Percentiles rank a stretch among this genome's conserved stretches.
phyloP scores from a whole-genome alignment of 35 echinoderm and acorn worm species.

The Acanthaster planci region DNA sequence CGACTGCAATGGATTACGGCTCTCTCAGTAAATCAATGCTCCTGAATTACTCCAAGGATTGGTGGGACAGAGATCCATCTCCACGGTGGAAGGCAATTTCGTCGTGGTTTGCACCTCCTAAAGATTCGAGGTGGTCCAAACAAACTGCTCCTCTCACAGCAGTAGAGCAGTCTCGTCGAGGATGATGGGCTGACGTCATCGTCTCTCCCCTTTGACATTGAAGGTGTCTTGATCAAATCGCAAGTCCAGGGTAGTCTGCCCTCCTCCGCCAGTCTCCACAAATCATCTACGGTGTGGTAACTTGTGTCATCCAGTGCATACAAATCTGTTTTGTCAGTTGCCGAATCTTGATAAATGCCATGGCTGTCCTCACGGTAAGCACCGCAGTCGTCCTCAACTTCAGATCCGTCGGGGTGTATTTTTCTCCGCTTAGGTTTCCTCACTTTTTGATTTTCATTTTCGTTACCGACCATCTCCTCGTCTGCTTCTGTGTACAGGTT shows the following conservation, averaged over 20 bases:
- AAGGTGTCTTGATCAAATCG: not conserved
- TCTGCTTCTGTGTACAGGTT: too few species aligned
- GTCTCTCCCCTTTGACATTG: not conserved
- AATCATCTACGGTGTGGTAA: not conserved
- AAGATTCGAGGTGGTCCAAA: not conserved
- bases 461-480: too few species aligned
- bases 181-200: not conserved
- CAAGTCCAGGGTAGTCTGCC: slow-evolving; percentile 6
- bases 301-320: not conserved
- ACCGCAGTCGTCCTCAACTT: too few species aligned
- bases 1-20: too few species aligned
- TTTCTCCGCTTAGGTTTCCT: too few species aligned
- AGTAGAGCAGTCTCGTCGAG: not conserved
- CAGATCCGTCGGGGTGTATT: too few species aligned
- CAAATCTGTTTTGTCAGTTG: too few species aligned
- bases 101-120: not conserved
- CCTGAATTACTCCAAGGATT: not conserved
- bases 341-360: too few species aligned
- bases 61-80: not conserved
- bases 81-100: not conserved
- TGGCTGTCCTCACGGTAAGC: too few species aligned
- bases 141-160: not conserved
- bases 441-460: too few species aligned
- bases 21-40: too few species aligned
- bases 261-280: slow-evolving; percentile 10